Evolutionary conservation across 2,113 vertebrate species (phyloP).

Genomic region (Rhinolophus ferrumequinum): DNA sequence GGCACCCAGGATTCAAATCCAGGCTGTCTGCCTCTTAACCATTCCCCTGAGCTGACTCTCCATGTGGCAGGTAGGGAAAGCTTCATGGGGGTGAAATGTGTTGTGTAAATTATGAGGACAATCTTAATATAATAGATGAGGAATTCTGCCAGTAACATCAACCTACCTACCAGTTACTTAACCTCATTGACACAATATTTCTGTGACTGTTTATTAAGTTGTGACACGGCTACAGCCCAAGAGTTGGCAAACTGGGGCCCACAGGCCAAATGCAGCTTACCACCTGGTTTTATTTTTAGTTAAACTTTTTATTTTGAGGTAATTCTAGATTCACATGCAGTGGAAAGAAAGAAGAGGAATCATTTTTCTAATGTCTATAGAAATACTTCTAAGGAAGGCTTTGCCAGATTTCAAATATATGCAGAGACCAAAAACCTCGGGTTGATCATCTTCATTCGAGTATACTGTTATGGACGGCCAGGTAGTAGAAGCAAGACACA

Average conservation of each 20-base stretch:
- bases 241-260: neutral
- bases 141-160: slow-evolving; percentile 42
- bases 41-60: neutral
- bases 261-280: neutral
- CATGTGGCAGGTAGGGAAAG: neutral
- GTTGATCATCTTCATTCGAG: slow-evolving; percentile 56
- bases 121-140: neutral
- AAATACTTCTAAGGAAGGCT: slow-evolving; percentile 53
- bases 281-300: neutral
- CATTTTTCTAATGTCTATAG: neutral
- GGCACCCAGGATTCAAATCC: neutral
- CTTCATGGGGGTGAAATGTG: neutral
- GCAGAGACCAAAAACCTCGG: slow-evolving; percentile 30
- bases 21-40: neutral
- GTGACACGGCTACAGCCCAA: neutral
- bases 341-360: slow-evolving; percentile 13
- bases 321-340: neutral
- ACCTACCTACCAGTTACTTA: neutral
- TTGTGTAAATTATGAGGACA: neutral
- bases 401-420: slow-evolving; percentile 47
- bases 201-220: neutral
- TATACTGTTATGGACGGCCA: slow-evolving; percentile 14
- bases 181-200: neutral
- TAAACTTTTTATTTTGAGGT: neutral
- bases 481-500: slow-evolving; percentile 17